Conservation (phyloP, 2,797 vertebrate genomes). For the Parambassis ranga region DNA sequence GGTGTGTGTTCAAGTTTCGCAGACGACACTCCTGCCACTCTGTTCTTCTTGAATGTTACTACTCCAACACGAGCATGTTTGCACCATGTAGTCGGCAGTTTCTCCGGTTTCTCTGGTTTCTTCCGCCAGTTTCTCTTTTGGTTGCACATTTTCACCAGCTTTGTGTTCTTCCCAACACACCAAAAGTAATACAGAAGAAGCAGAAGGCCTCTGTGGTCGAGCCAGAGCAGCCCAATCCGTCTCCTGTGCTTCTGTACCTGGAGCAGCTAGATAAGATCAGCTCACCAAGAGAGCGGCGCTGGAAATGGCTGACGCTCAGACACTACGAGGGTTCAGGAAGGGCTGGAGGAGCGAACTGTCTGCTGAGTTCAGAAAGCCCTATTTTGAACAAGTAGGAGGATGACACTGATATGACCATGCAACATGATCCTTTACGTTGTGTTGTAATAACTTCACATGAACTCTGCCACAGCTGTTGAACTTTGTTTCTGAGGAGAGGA, state of each 20-base stretch:
- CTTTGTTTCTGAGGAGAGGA: conserved; percentile 88
- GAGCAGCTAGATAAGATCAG: conserved; percentile 85
- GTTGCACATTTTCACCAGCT: neutral
- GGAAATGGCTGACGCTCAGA: conserved; percentile 70
- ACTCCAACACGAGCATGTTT: conserved; percentile 19
- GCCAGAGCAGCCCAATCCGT: neutral
- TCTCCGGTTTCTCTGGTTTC: too few relatives aligned
- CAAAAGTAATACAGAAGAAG: conserved; percentile 74
- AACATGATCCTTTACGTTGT: neutral
- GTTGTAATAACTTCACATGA: rapidly evolving
- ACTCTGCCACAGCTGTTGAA: conserved; percentile 81
- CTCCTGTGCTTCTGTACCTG: conserved; percentile 71
- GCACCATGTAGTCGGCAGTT: neutral
- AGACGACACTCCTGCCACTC: too few relatives aligned
- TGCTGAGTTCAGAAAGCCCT: conserved; percentile 85
- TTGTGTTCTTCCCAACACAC: conserved; percentile 52
- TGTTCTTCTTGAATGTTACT: too few relatives aligned
- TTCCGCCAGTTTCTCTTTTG: rapidly evolving
- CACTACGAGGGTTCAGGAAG: conserved; percentile 71
- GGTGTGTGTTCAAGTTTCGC: too few relatives aligned
- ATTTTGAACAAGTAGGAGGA: conserved; percentile 83
- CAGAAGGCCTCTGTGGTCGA: conserved; percentile 34
- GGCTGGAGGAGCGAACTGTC: conserved; percentile 78
- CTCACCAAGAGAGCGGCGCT: conserved; percentile 83
- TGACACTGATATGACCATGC: neutral